These are phyloP conservation scores for Eristalis pertinax DNA, from an alignment of 2,888 invertebrate genomes.

Conservation along the genomic window DNA sequence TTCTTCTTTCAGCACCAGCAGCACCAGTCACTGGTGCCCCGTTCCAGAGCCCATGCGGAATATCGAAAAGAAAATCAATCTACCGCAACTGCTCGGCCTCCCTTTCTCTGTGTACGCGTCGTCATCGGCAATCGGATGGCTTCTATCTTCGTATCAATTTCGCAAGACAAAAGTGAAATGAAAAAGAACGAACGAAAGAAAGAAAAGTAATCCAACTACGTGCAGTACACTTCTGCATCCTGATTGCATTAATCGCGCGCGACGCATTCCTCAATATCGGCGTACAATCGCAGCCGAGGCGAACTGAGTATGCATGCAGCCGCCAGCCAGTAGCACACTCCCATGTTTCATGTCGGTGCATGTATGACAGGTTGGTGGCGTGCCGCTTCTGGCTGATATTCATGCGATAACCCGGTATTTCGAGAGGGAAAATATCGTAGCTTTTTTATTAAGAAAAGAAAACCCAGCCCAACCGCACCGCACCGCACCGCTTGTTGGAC, in stretches of 20 bases:
- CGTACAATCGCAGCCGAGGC: constrained; percentile 20
- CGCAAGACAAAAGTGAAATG: constrained; percentile 60
- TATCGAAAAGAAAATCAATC: constrained; percentile 62
- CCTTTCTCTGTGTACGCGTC: background rate
- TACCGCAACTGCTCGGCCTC: constrained; percentile 8
- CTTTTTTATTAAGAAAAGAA: background rate
- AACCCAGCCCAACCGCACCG: background rate
- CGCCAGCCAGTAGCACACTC: constrained; percentile 19
- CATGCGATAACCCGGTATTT: constrained; percentile 29
- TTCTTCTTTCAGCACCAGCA: constrained; percentile 2
- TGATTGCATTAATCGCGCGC: constrained; percentile 56
- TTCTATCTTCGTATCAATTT: constrained; percentile 35
- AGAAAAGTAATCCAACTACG: constrained; percentile 56
- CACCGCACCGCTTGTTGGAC: constrained; percentile 2
- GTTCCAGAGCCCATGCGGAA: constrained; percentile 14
- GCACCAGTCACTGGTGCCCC: background rate
- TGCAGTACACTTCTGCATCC: constrained; percentile 50
- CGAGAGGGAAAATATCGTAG: constrained; percentile 36
- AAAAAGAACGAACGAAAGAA: constrained; percentile 62
- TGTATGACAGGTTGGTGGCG: constrained; percentile 61
- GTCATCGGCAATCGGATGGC: background rate
- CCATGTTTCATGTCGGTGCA: constrained; percentile 31
- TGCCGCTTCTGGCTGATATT: constrained; percentile 22
- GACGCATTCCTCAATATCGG: constrained; percentile 47
- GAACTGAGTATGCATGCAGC: background rate